These are phyloP conservation scores for Tetragonula carbonaria DNA, from an alignment of 2,888 invertebrate genomes.

Conservation along the genomic window DNA sequence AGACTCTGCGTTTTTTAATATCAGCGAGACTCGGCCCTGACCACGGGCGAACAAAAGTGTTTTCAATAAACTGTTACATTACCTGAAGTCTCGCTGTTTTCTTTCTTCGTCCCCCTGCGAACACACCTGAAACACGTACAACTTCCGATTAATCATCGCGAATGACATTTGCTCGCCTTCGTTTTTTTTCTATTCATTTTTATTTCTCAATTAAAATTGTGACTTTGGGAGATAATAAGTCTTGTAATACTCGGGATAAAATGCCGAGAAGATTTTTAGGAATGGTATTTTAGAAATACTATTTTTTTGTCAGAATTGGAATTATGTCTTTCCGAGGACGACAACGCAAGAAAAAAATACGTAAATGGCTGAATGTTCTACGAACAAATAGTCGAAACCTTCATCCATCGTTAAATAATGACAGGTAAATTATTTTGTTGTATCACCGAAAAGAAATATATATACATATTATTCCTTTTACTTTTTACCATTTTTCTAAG, in stretches of 20 bases:
- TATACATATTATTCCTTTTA: too few relatives aligned
- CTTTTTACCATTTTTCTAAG: too few relatives aligned
- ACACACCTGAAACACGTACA: neutral
- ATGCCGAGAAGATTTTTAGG: neutral
- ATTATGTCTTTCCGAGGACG: conserved; percentile 20
- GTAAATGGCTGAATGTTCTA: neutral
- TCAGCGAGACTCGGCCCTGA: conserved; percentile 80
- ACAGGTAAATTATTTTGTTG: conserved; percentile 12
- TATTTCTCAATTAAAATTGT: neutral
- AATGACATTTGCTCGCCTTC: neutral
- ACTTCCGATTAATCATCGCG: neutral
- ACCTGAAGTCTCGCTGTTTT: conserved; percentile 72
- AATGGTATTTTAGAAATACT: neutral
- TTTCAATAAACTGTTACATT: conserved; percentile 84
- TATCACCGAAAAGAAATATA: neutral
- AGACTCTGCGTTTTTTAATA: conserved; percentile 83
- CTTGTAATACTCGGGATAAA: neutral
- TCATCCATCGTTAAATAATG: neutral
- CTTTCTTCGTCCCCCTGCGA: neutral
- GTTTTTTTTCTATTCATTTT: neutral
- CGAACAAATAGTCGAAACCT: neutral
- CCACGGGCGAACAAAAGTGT: conserved; percentile 79
- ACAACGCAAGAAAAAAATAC: neutral
- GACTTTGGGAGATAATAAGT: neutral
- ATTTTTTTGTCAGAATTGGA: neutral